These are phyloP conservation scores for Microplitis manilae DNA, from an alignment of 2,888 invertebrate species.

Conservation along the genomic window DNA sequence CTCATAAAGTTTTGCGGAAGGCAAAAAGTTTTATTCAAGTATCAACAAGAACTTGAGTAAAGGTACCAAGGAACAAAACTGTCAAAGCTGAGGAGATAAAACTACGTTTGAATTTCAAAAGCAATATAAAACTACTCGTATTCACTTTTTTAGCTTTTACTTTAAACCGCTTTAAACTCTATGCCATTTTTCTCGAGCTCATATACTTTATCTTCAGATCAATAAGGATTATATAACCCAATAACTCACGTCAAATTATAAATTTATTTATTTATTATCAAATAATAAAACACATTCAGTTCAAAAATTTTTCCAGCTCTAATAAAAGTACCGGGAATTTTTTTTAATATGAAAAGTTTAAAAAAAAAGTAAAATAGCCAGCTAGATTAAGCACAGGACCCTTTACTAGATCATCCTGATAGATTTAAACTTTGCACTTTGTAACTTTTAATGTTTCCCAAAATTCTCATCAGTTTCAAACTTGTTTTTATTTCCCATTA, in stretches of 20 bases:
- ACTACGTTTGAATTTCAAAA: slow-evolving; percentile 42
- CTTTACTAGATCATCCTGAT: slow-evolving; percentile 64
- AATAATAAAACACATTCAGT: neutral
- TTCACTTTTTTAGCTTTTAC: slow-evolving; percentile 37
- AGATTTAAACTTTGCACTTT: slow-evolving; percentile 69
- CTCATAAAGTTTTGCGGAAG: slow-evolving; percentile 30
- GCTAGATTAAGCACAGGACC: slow-evolving; percentile 67
- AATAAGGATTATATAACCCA: neutral
- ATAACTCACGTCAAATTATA: neutral
- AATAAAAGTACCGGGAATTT: too few relatives aligned
- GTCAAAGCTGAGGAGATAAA: slow-evolving; percentile 27
- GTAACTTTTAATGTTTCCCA: slow-evolving; percentile 66
- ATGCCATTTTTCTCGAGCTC: slow-evolving; percentile 37
- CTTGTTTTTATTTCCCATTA: neutral
- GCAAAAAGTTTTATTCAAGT: slow-evolving; percentile 53
- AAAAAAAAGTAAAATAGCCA: neutral
- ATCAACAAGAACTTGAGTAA: slow-evolving; percentile 29
- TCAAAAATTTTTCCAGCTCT: slow-evolving; percentile 29
- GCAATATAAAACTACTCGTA: slow-evolving; percentile 50
- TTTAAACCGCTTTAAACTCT: slow-evolving; percentile 1
- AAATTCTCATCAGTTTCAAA: neutral
- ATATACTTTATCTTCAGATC: slow-evolving; percentile 37
- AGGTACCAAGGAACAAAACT: slow-evolving; percentile 33
- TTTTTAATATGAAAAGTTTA: too few relatives aligned
- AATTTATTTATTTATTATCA: neutral